A percentile compares a stretch with the other conserved stretches of the same genome.
These are phyloP conservation scores for Cephus nigrinus DNA, from an alignment of 2,888 invertebrate species.

Conservation along the genomic window DNA sequence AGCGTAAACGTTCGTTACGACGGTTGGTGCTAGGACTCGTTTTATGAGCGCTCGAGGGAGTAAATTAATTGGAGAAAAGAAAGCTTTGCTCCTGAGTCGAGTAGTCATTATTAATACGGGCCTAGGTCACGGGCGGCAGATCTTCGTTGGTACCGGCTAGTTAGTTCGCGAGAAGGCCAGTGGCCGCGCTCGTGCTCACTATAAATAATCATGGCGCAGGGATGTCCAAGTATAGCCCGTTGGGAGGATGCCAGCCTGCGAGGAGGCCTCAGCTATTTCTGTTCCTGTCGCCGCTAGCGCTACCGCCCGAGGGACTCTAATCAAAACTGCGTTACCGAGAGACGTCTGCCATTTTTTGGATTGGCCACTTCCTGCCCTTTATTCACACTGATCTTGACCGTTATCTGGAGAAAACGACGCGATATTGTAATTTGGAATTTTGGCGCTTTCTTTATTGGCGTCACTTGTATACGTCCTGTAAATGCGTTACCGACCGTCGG, in stretches of 20 bases:
- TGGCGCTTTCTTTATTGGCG: background rate
- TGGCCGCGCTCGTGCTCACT: conserved; percentile 70
- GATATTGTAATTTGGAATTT: background rate
- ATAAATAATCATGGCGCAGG: conserved; percentile 77
- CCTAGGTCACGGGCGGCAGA: conserved; percentile 70
- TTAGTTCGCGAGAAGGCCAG: conserved; percentile 71
- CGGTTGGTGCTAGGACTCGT: background rate
- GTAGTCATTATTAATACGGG: conserved; percentile 63
- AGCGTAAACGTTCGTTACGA: background rate
- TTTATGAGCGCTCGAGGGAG: conserved; percentile 30
- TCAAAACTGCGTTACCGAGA: conserved; percentile 37
- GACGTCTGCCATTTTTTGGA: conserved; percentile 13
- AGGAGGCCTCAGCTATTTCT: conserved; percentile 64
- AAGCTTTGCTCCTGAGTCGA: conserved; percentile 26
- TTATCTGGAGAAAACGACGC: background rate
- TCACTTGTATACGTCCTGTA: background rate
- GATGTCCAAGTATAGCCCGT: conserved; percentile 91
- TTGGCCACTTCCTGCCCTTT: conserved; percentile 20
- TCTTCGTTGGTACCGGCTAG: conserved; percentile 61
- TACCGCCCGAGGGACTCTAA: conserved; percentile 50
- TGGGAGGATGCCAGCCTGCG: conserved; percentile 79
- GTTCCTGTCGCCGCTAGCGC: conserved; percentile 58
- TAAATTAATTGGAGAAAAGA: conserved; percentile 28
- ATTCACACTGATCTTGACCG: conserved; percentile 31
- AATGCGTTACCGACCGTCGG: background rate